Percentiles rank a stretch among this genome's conserved stretches.
These are phyloP conservation scores for Holothuria scabra DNA, from an alignment of 53 echinoderm and acorn worm genomes.

Conservation along the genomic window DNA sequence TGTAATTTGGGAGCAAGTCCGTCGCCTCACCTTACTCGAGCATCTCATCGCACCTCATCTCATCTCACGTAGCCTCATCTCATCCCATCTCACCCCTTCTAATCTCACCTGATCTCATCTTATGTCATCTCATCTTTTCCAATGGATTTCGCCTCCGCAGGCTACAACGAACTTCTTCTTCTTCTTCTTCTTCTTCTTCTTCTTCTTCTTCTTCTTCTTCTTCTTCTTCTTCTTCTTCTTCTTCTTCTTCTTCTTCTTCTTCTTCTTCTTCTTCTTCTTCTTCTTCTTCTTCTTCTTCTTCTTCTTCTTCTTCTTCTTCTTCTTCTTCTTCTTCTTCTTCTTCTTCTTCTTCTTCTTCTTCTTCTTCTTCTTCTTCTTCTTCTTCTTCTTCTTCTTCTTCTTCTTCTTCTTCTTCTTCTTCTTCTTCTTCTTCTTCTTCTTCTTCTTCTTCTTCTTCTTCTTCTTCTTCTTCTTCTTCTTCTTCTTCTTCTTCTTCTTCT, in stretches of 20 bases:
- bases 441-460: neutral
- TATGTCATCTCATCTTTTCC: neutral
- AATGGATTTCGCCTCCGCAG: neutral
- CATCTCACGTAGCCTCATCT: too few species aligned
- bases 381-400: constrained; percentile 15
- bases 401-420: constrained; percentile 39
- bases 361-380: neutral
- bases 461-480: neutral
- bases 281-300: neutral
- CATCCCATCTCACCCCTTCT: neutral
- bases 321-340: constrained; percentile 16
- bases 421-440: constrained; percentile 34
- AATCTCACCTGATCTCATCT: neutral
- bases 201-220: constrained; percentile 9
- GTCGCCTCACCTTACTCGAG: too few species aligned
- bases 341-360: constrained; percentile 15
- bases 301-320: neutral
- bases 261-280: neutral
- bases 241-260: neutral
- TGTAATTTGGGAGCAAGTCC: too few species aligned
- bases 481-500: neutral
- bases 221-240: neutral
- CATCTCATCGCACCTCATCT: neutral
- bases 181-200: neutral
- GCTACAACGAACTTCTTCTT: neutral